Conservation (phyloP, 2,888 invertebrate genomes). For the Drosophila setosimentum region DNA sequence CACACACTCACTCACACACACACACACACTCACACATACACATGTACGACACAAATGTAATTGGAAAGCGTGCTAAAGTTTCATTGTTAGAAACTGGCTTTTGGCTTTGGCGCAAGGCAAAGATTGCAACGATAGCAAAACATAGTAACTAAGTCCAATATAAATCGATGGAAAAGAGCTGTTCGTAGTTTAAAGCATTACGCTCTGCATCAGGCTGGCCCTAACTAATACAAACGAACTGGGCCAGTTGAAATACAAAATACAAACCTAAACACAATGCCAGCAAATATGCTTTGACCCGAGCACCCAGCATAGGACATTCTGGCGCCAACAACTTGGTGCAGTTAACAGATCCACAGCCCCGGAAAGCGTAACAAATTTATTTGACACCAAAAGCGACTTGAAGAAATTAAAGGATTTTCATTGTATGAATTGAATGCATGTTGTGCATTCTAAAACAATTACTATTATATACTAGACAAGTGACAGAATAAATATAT, state of each 20-base stretch:
- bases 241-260: slow-evolving; percentile 15
- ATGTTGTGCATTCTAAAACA: neutral
- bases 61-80: slow-evolving; percentile 57
- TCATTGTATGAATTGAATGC: neutral
- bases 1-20: slow-evolving; percentile 8
- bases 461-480: neutral
- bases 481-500: neutral
- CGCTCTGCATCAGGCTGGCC: slow-evolving; percentile 49
- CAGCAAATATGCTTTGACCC: slow-evolving; percentile 45
- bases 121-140: slow-evolving; percentile 46
- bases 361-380: neutral
- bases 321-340: slow-evolving; percentile 36
- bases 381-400: neutral
- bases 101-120: slow-evolving; percentile 52
- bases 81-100: slow-evolving; percentile 69
- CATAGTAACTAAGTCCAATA: neutral
- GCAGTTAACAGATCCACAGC: neutral
- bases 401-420: neutral
- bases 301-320: slow-evolving; percentile 39
- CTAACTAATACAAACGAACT: slow-evolving; percentile 35
- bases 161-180: slow-evolving; percentile 38
- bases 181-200: slow-evolving; percentile 60
- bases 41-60: slow-evolving; percentile 5
- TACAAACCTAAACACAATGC: slow-evolving; percentile 14
- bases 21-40: slow-evolving; percentile 1